phyloP scores from a whole-genome alignment of 2,888 invertebrate genomes.

The Empis stercorea region DNA sequence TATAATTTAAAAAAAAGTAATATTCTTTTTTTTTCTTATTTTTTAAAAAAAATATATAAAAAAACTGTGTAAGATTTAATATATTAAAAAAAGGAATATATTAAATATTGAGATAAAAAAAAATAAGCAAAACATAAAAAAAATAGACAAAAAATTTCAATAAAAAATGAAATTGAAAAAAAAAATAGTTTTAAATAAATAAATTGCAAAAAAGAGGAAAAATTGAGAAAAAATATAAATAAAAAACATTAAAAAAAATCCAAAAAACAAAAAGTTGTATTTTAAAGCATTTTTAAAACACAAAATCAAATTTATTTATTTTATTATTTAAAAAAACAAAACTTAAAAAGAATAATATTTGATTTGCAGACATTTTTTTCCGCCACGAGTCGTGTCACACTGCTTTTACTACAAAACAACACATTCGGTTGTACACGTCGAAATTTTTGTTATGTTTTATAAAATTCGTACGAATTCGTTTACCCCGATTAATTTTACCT shows the following conservation, averaged over 20 bases:
- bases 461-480: too few relatives aligned
- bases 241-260: constrained; percentile 13
- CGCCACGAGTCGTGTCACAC: too few relatives aligned
- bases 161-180: constrained; percentile 11
- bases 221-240: constrained; percentile 7
- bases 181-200: constrained; percentile 13
- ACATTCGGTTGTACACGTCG: too few relatives aligned
- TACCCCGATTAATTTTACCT: too few relatives aligned
- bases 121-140: constrained; percentile 16
- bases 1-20: constrained; percentile 27
- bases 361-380: too few relatives aligned
- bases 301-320: too few relatives aligned
- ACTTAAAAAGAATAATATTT: too few relatives aligned
- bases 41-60: not conserved
- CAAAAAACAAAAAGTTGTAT: constrained; percentile 25
- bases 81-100: constrained; percentile 16
- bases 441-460: too few relatives aligned
- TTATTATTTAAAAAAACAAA: constrained; percentile 1
- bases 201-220: constrained; percentile 5
- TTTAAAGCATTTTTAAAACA: not conserved
- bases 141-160: constrained; percentile 11
- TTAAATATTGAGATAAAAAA: constrained; percentile 11
- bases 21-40: constrained; percentile 20
- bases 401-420: too few relatives aligned
- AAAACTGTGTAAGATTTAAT: constrained; percentile 18